A percentile compares a stretch with the other conserved stretches of the same genome.
Conservation (phyloP, 2,797 vertebrate species). For the Delichon dasypus region DNA sequence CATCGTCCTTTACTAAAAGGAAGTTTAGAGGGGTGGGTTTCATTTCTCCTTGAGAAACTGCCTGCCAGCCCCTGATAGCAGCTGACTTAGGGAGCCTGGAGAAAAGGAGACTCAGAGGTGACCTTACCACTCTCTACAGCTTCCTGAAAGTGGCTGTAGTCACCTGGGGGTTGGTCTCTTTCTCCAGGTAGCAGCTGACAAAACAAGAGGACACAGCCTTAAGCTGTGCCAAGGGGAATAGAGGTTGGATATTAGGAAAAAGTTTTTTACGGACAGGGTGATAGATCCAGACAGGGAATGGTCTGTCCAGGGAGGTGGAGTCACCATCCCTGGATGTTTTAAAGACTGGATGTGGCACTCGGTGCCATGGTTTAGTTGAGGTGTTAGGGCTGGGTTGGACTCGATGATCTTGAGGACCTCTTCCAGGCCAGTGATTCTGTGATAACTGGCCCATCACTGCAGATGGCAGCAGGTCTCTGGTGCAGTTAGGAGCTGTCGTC, state of each 20-base stretch:
- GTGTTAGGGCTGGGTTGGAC: background rate
- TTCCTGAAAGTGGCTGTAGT: background rate
- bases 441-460: fast-evolving
- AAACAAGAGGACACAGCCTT: fast-evolving
- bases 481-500: background rate
- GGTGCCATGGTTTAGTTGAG: background rate
- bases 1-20: background rate
- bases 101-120: background rate
- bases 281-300: background rate
- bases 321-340: background rate
- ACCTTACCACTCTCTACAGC: background rate
- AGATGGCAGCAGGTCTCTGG: background rate
- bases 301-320: too few species aligned
- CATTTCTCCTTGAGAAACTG: background rate
- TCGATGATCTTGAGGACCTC: fast-evolving
- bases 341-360: background rate
- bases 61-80: background rate
- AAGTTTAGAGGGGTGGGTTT: background rate
- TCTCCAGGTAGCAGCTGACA: background rate
- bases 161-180: background rate
- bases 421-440: too few species aligned
- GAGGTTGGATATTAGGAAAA: background rate
- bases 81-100: background rate
- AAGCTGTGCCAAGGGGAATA: fast-evolving
- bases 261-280: background rate